Percentiles rank a stretch among this genome's conserved stretches.
These are phyloP conservation scores for Carassius auratus DNA, from an alignment of 2,113 vertebrate species.

Conservation along the genomic window DNA sequence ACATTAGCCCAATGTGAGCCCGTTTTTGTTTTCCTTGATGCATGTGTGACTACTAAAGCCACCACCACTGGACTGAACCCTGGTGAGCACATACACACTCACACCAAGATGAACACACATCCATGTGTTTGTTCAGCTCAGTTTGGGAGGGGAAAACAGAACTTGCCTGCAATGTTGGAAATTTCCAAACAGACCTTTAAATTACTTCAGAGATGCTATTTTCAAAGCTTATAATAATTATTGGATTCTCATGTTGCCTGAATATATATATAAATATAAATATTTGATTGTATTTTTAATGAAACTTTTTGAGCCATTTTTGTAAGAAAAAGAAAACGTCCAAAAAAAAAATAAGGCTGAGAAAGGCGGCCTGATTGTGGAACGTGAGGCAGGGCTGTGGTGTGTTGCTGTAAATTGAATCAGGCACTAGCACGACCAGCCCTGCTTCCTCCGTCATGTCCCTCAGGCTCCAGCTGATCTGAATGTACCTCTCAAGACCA, in stretches of 20 bases:
- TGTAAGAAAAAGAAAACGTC: slow-evolving; percentile 68
- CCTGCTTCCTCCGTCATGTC: slow-evolving; percentile 52
- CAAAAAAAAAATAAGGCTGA: slow-evolving; percentile 44
- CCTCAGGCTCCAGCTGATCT: slow-evolving; percentile 66
- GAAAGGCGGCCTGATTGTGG: slow-evolving; percentile 63
- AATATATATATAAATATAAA: slow-evolving; percentile 59
- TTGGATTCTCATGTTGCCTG: slow-evolving; percentile 75
- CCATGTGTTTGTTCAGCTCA: slow-evolving; percentile 15
- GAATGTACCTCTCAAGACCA: slow-evolving; percentile 80
- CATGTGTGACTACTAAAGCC: slow-evolving; percentile 30
- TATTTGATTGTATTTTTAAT: slow-evolving; percentile 79
- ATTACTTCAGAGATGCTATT: slow-evolving; percentile 76
- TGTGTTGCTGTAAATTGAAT: slow-evolving; percentile 29
- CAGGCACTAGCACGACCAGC: slow-evolving; percentile 48
- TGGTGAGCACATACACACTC: slow-evolving; percentile 23
- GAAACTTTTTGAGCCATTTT: slow-evolving; percentile 75
- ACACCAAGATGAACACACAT: background rate
- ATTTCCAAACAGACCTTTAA: slow-evolving; percentile 71
- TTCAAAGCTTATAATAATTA: slow-evolving; percentile 69
- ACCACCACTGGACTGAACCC: slow-evolving; percentile 38
- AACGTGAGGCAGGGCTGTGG: slow-evolving; percentile 39
- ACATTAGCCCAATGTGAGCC: background rate
- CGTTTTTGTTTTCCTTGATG: background rate
- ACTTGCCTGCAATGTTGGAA: slow-evolving; percentile 72
- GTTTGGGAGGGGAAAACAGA: slow-evolving; percentile 48